Evolutionary conservation across 2,888 invertebrate species (phyloP), one percentile per base, ranked within the genome.

Genomic region (Galerucella calmariensis): DNA sequence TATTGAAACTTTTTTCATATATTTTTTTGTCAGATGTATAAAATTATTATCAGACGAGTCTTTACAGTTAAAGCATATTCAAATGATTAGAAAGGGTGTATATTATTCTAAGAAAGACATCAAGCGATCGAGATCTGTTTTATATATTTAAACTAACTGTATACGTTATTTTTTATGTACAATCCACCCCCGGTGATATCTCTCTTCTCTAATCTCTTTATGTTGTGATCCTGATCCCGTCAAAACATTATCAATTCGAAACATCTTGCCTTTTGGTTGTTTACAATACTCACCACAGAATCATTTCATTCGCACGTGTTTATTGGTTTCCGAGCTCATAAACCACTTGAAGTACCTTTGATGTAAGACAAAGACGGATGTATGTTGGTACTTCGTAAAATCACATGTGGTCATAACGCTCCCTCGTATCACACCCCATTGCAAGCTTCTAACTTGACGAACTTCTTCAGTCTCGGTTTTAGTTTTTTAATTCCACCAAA

Each of bases 221-320:
- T 62, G 35, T 62, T n/a, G 61, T n/a, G 61, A 41, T 62, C 14
- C 61, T 62, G 27, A 62, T 62, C n/a, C 61, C 41, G 61, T 62
- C 35, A 51, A 24, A 70, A 70, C 63, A 44, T 53, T 65, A 70
- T 70, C 70, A 65, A 44, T 70, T 9, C 65, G 65, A 65, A 53
- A 70, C 70, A 70, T 70, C 70, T 70, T 70, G 70, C 70, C 20
- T 70, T 61, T 56, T 56, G 56, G 16, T 65, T 70, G 70, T 70
- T 70, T 69, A 69, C 65, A 65, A 70, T 63, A 24, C 65, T 63
- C 51, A 56, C 70, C 70, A 70, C 68, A 72, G 69, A 69, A 58
- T 72, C 62, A 63, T 62, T 59, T 66, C 68, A 74, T 73, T 68
- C 70, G 69, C 77, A 78, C 75, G 76, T 76, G 78, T 78, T 71